A percentile compares a stretch with the other conserved stretches of the same genome.
Conservation (phyloP, 1,140 invertebrate genomes). For the Zaprionus vittiger region DNA sequence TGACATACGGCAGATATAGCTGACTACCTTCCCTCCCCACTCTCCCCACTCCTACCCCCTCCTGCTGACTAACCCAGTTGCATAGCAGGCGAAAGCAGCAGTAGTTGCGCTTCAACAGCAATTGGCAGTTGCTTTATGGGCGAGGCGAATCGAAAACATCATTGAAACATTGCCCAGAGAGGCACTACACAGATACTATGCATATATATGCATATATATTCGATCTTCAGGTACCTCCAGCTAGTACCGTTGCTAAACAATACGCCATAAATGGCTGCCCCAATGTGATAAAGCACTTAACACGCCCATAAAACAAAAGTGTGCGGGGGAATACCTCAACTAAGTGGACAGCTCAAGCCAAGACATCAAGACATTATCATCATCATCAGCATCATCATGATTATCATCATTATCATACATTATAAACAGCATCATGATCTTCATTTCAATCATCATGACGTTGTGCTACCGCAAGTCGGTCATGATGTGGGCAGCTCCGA, state of each 20-base stretch:
- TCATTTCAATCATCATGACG: constrained; percentile 15
- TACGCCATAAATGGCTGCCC: constrained; percentile 39
- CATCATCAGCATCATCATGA: constrained; percentile 8
- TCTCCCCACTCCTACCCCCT: neutral
- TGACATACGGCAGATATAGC: constrained; percentile 28
- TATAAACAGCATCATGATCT: neutral
- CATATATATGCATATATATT: neutral
- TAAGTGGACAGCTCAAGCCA: constrained; percentile 3
- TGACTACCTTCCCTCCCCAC: neutral
- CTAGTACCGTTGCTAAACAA: constrained; percentile 24
- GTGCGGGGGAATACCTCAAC: constrained; percentile 29
- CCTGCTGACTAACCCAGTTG: constrained; percentile 38
- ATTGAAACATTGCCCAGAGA: constrained; percentile 27
- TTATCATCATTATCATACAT: neutral
- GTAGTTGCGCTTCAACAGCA: constrained; percentile 32
- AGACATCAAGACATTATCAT: neutral
- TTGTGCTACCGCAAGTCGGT: constrained; percentile 40
- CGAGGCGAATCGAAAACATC: constrained; percentile 27
- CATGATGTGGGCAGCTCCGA: constrained; percentile 30
- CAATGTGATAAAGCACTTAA: constrained; percentile 49
- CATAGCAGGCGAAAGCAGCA: constrained; percentile 38
- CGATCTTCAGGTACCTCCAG: neutral
- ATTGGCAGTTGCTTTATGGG: constrained; percentile 25
- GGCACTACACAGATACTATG: neutral
- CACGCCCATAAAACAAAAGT: constrained; percentile 36